phyloP scores from a whole-genome alignment of 2,888 invertebrate species.

The Drosophila borealis region DNA sequence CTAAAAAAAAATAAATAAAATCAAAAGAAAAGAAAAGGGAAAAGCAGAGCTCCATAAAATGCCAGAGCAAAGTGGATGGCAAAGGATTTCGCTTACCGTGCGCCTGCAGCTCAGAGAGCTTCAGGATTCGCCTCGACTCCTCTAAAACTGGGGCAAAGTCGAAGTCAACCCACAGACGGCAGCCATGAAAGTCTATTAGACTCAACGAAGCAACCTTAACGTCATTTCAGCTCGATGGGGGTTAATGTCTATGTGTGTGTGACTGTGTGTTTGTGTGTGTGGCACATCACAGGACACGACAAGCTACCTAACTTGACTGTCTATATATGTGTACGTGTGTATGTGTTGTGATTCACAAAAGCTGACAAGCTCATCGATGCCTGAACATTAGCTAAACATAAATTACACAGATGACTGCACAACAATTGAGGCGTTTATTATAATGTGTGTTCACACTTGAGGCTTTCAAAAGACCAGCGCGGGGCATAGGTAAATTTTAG shows the following conservation, averaged over 20 bases:
- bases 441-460: conserved; percentile 82
- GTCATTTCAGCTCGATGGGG: conserved; percentile 68
- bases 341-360: conserved; percentile 76
- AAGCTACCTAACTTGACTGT: conserved; percentile 14
- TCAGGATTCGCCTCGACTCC: conserved; percentile 38
- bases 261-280: conserved; percentile 28
- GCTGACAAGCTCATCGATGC: conserved; percentile 82
- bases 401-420: conserved; percentile 82
- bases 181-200: conserved; percentile 81
- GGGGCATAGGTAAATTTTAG: conserved; percentile 15
- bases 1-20: conserved; percentile 37
- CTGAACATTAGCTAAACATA: conserved; percentile 84
- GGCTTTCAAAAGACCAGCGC: conserved; percentile 56
- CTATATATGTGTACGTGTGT: conserved; percentile 35
- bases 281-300: conserved; percentile 28
- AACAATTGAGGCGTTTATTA: conserved; percentile 82
- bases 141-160: conserved; percentile 69
- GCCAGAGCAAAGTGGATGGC: conserved; percentile 55
- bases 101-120: conserved; percentile 44
- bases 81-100: conserved; percentile 68
- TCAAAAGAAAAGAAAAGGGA: conserved; percentile 2
- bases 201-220: conserved; percentile 81
- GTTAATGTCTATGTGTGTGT: conserved; percentile 54
- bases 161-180: conserved; percentile 60
- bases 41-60: conserved; percentile 44